Base-by-base conservation (phyloP, 2,888 invertebrate genomes). In the Xestobium rufovillosum region DNA sequence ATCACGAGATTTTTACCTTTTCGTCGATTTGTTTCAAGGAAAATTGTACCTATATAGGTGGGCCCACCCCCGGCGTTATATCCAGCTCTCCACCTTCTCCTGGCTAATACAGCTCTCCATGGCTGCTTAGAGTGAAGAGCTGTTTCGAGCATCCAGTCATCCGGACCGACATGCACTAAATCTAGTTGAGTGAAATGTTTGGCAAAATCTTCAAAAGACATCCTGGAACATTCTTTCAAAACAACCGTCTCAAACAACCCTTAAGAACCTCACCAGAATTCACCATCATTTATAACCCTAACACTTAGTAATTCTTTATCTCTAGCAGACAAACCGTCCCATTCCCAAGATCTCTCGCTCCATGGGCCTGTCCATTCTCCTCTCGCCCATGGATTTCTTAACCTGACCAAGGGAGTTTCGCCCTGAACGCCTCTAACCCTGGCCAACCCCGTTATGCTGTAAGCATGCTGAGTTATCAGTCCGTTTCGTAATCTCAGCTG, bases 111-210 rank as follows among this genome's bases (percentile, higher is more conserved):
- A 33, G 80, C 81, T 44, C 80, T 67, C 80, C 80, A 81, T 13
- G 80, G 81, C 56, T 77, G 76, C 54, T 75, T 75, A 31, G 74
- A 72, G 57, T 76, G 80, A 47, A 81, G 68, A 19, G 78, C 76
- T 11, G 75, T 71, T 61, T 81, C 81, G 49, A 70, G 62, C 73
- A 78, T 71, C 80, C 82, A 81, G 61, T 80, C 81, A 59, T 84
- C 84, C 9, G 83, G 84, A 6, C 81, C 83, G 45, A 83, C 73
- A 60, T 83, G 83, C 47, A 83, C 80, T 52, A 84, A 69, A 61
- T 80, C 80, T 48, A 81, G 66, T 52, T 77, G 75, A 2, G 73
- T 73, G 66, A 82, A 83, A 56, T 75, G 72, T 10, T 69, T 62
- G 32, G 76, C 71, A 61, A 83, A 81, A 56, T 83, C 82, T 33